These are phyloP conservation scores for Chrysolina americana DNA, from an alignment of 2,888 invertebrate species.

Conservation along the genomic window DNA sequence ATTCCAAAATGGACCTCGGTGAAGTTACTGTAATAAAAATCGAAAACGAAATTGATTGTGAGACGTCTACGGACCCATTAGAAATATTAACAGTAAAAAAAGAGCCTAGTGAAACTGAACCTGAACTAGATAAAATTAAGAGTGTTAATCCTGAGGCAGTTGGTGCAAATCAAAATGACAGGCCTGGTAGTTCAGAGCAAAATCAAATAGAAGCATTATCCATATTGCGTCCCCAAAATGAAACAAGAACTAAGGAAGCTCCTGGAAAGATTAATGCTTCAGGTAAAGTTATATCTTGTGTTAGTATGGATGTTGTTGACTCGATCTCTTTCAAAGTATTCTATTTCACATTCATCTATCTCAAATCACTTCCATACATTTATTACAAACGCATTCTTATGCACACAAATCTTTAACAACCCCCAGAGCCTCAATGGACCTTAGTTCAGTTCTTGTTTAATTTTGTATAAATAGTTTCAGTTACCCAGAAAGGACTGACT, in stretches of 20 bases:
- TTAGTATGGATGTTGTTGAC: too few species aligned
- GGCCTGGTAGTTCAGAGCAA: background rate
- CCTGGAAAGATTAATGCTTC: too few species aligned
- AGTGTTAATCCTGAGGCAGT: background rate
- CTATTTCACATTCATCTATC: background rate
- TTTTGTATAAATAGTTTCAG: background rate
- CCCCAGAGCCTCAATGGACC: too few species aligned
- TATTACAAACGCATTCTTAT: too few species aligned
- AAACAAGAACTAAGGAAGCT: too few species aligned
- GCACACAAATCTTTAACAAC: too few species aligned
- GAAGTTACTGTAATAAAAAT: background rate
- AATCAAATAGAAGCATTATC: too few species aligned
- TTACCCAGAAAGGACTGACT: background rate
- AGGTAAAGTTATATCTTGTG: too few species aligned
- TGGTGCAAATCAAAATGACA: background rate
- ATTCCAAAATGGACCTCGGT: background rate
- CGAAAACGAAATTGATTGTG: background rate
- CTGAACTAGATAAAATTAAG: background rate
- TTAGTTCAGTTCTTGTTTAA: too few species aligned
- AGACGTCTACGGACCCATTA: background rate
- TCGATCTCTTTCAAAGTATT: too few species aligned
- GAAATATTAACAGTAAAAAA: background rate
- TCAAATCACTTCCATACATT: background rate
- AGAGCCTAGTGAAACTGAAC: background rate
- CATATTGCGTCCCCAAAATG: too few species aligned